Evolutionary conservation across 1,140 invertebrate species (phyloP).

Genomic region (Matsumurasca onukii): DNA sequence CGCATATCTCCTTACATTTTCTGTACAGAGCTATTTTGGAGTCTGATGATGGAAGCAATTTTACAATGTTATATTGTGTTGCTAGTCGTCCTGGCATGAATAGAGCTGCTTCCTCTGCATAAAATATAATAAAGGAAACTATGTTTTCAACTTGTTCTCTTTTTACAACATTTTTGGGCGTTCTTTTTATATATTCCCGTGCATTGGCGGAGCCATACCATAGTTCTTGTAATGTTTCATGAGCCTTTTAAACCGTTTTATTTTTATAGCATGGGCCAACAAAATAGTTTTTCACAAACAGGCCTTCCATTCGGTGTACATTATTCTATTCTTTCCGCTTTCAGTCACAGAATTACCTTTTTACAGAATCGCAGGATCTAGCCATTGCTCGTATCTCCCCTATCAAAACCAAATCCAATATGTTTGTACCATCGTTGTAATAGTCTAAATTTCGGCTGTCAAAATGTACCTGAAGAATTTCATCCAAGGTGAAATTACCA

Average conservation of each 20-base stretch:
- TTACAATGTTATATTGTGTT: constrained; percentile 12
- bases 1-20: constrained; percentile 28
- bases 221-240: constrained; percentile 18
- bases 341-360: constrained; percentile 4
- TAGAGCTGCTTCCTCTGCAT: constrained; percentile 27
- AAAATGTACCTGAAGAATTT: constrained; percentile 11
- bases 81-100: constrained; percentile 26
- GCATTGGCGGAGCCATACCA: constrained; percentile 7
- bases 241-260: constrained; percentile 28
- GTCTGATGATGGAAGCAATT: constrained; percentile 29
- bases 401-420: constrained; percentile 11
- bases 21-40: not conserved
- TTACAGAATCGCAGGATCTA: not conserved
- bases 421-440: constrained; percentile 14
- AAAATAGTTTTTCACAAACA: constrained; percentile 29
- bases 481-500: constrained; percentile 16
- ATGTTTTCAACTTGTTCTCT: constrained; percentile 10
- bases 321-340: constrained; percentile 17
- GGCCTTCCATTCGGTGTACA: constrained; percentile 7
- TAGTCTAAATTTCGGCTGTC: constrained; percentile 22
- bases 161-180: constrained; percentile 9
- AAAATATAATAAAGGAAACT: constrained; percentile 25
- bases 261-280: constrained; percentile 13
- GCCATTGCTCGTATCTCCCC: constrained; percentile 11
- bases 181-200: constrained; percentile 24